Base-by-base conservation (phyloP, 2,888 invertebrate species). In the Epicampocera succincta region DNA sequence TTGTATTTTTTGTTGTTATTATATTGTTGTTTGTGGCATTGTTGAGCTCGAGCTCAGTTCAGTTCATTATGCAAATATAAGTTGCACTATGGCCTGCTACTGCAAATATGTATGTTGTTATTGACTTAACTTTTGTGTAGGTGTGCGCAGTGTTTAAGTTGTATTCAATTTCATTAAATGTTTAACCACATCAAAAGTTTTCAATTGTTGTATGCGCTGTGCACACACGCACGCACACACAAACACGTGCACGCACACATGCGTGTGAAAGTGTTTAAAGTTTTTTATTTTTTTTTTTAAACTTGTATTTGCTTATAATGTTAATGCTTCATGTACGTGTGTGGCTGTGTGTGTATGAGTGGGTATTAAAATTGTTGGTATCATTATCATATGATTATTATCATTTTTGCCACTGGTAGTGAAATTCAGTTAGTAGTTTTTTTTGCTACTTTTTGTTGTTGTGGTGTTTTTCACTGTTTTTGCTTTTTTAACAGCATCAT, bases 361-460 rank as follows among this genome's bases (percentile, higher is more conserved):
- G 11, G 33, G 15, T 65, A 17, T 19, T 17, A 19, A 58, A 65
- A 33, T 38, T 44, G 25, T 40, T 56, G 63, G 74, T 65, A 74
- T 73, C 54, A 74, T 74, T 74, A 74, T 73, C 73, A 73, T 72
- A 44, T 40, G 73, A 65, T 66, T 74, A 74, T 74, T 65, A 66
- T 65, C 48, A 48, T 74, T 66, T 74, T 74, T 66, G 74, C 74
- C 48, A 4, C 65, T 66, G 65, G 17, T 50, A 17, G 56, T 65
- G 74, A 58, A 74, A 65, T 73, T 44, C 56, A 46, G 44, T 73
- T 65, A 25, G 33, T 46, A 54, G 38, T 65, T 56, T 63, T 54
- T 65, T 12, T 63, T 61, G 13, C 33, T 46, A n/a, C 13, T n/a
- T 60, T 65, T 38, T 46, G 48, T 56, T 61, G 42, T 50, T 21